Percentiles rank a stretch among this genome's conserved stretches.
Evolutionary conservation across 2,113 vertebrate genomes (phyloP).

Genomic region (Ploceus nigricollis): DNA sequence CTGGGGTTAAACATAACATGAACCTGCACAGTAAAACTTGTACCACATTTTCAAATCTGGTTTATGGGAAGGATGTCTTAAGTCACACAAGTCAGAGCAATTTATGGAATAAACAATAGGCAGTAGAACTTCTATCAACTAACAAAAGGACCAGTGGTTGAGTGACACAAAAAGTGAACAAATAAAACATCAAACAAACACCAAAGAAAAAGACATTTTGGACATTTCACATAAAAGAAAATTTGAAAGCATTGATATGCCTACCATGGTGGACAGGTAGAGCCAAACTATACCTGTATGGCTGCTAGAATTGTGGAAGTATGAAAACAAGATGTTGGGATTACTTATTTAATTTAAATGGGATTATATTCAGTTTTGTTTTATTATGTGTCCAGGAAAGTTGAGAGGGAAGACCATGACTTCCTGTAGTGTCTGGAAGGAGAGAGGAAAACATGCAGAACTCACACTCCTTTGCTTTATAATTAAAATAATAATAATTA

Average conservation of each 20-base stretch:
- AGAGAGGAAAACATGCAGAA: not conserved
- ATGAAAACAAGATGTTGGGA: not conserved
- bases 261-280: not conserved
- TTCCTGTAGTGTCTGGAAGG: not conserved
- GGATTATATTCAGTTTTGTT: not conserved
- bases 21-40: not conserved
- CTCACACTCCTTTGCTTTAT: not conserved
- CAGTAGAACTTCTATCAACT: not conserved
- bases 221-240: not conserved
- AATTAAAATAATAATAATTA: not conserved
- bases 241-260: not conserved
- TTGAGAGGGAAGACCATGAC: not conserved
- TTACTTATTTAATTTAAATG: not conserved
- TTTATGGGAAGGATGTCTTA: not conserved
- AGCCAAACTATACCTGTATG: not conserved
- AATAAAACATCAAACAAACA: not conserved
- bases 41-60: not conserved
- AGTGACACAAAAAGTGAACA: not conserved
- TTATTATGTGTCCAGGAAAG: not conserved
- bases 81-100: not conserved
- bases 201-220: not conserved
- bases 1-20: not conserved
- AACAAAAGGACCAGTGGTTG: not conserved
- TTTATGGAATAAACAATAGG: not conserved
- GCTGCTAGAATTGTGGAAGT: not conserved